phyloP scores from a whole-genome alignment of 2,888 invertebrate species.

The Drosophila ezoana region DNA sequence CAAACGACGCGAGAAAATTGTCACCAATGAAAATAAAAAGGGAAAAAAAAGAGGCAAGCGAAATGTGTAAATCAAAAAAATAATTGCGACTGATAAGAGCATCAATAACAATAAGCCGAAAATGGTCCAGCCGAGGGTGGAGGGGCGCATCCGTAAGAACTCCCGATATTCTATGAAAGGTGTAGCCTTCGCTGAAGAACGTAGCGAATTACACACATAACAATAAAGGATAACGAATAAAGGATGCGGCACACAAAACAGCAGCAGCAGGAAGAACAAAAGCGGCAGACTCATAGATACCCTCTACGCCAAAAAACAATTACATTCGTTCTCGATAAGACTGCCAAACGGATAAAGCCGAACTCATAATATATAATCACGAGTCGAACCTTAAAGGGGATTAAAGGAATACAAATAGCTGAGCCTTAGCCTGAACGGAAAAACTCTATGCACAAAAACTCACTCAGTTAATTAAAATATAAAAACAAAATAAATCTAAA shows the following conservation, averaged over 20 bases:
- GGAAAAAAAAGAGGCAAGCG: conserved; percentile 28
- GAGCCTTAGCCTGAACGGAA: too few relatives aligned
- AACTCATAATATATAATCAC: too few relatives aligned
- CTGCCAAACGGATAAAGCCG: too few relatives aligned
- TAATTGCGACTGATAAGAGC: conserved; percentile 82
- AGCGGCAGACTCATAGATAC: not conserved
- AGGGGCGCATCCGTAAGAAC: not conserved
- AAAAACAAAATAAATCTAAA: too few relatives aligned
- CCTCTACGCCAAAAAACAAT: conserved; percentile 3
- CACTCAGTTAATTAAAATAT: too few relatives aligned
- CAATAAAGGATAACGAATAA: conserved; percentile 60
- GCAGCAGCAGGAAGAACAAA: not conserved
- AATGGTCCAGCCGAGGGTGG: conserved; percentile 25
- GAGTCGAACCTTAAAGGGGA: too few relatives aligned
- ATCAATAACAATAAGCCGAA: conserved; percentile 79
- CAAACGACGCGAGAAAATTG: conserved; percentile 79
- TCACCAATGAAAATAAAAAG: conserved; percentile 48
- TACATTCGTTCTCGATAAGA: too few relatives aligned
- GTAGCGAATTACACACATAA: conserved; percentile 57
- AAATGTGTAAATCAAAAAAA: conserved; percentile 80
- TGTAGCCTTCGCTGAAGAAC: conserved; percentile 27
- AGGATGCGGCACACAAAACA: conserved; percentile 36
- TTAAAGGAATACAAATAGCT: too few relatives aligned
- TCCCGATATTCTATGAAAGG: conserved; percentile 35
- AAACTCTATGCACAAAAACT: too few relatives aligned